Conservation (phyloP, 1,140 invertebrate genomes). For the Brachionus paranguensis region DNA sequence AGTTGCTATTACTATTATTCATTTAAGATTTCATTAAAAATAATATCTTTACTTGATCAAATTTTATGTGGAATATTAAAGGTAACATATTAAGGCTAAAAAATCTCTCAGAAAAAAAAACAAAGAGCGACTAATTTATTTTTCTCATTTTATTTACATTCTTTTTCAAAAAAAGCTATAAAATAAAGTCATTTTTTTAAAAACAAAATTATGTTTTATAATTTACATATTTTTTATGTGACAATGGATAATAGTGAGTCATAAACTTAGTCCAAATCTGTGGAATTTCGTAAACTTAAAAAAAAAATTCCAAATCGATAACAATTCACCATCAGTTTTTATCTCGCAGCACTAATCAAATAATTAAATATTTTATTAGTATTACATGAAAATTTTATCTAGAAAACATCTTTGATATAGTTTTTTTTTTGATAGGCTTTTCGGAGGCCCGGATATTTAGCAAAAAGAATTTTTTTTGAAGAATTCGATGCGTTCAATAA, state of each 20-base stretch:
- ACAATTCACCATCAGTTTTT: not conserved
- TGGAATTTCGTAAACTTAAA: not conserved
- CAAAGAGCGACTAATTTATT: not conserved
- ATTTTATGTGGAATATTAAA: not conserved
- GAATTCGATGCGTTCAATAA: too few species aligned
- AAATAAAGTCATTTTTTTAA: not conserved
- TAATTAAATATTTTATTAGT: not conserved
- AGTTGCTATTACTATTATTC: not conserved
- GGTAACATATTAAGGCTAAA: not conserved
- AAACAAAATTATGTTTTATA: not conserved
- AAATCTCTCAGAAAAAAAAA: not conserved
- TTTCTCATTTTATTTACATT: not conserved
- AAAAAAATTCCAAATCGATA: not conserved
- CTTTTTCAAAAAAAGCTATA: not conserved
- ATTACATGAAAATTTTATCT: not conserved
- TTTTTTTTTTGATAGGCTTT: not conserved
- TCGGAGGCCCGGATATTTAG: not conserved
- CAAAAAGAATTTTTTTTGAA: not conserved
- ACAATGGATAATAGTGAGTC: not conserved
- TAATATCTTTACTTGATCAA: not conserved
- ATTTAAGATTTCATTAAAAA: not conserved
- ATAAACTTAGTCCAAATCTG: not conserved
- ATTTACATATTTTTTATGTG: not conserved
- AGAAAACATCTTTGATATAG: not conserved
- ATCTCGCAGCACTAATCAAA: not conserved